Percentiles rank a stretch among this genome's conserved stretches.
These are phyloP conservation scores for Gouania willdenowi DNA, from an alignment of 2,797 vertebrate species.

Conservation along the genomic window DNA sequence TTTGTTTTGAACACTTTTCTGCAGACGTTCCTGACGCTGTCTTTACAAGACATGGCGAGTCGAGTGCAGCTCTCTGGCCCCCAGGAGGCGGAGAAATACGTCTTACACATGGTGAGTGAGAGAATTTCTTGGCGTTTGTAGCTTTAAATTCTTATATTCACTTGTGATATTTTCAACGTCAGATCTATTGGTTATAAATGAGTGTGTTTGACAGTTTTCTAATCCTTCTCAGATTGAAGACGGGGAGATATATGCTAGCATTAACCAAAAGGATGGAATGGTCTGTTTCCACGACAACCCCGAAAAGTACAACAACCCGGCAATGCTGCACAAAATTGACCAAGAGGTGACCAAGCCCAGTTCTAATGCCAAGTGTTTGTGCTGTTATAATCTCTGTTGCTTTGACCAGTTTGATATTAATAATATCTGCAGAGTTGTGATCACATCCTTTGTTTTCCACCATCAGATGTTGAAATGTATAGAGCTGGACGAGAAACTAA, in stretches of 20 bases:
- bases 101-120: constrained; percentile 98
- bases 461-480: constrained; percentile 98
- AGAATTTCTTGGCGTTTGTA: background rate
- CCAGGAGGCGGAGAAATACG: constrained; percentile 97
- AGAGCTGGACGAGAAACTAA: constrained; percentile 98
- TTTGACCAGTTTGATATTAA: too few species aligned
- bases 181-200: too few species aligned
- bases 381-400: background rate
- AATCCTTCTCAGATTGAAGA: constrained; percentile 87
- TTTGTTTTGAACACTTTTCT: background rate
- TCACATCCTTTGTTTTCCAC: background rate
- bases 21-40: constrained; percentile 96
- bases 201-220: too few species aligned
- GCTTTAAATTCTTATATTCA: too few species aligned
- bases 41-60: constrained; percentile 99
- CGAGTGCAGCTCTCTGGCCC: constrained; percentile 94
- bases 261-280: constrained; percentile 99
- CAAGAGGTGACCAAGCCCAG: constrained; percentile 83
- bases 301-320: constrained; percentile 99
- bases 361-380: background rate
- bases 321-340: constrained; percentile 99
- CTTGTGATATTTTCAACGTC: too few species aligned
- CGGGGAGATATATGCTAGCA: constrained; percentile 98
- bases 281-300: constrained; percentile 99
- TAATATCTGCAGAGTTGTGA: too few species aligned